phyloP scores from a whole-genome alignment of 2,888 invertebrate species.

The Cataglyphis cursor region DNA sequence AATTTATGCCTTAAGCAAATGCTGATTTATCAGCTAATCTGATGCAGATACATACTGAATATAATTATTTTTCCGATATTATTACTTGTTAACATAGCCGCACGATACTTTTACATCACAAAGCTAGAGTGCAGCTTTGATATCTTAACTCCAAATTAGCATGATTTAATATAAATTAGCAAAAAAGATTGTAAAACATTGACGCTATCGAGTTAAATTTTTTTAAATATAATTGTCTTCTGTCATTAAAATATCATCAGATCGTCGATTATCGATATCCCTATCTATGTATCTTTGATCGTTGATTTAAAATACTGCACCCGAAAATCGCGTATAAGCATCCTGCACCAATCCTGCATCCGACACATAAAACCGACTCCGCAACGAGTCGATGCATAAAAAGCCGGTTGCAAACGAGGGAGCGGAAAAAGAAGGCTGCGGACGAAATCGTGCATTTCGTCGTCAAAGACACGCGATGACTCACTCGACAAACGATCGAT shows the following conservation, averaged over 20 bases:
- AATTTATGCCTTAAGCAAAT: conserved; percentile 30
- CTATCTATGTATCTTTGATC: not conserved
- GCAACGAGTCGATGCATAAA: conserved; percentile 24
- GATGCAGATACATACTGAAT: not conserved
- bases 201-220: not conserved
- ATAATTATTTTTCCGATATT: conserved; percentile 31
- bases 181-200: not conserved
- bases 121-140: not conserved
- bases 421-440: conserved; percentile 30
- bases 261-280: not conserved
- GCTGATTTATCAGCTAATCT: conserved; percentile 29
- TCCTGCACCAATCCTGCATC: conserved; percentile 61
- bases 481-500: conserved; percentile 73
- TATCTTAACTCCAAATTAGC: not conserved
- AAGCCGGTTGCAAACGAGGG: conserved; percentile 53
- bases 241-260: conserved; percentile 7
- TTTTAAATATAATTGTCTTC: not conserved
- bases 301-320: conserved; percentile 27
- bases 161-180: not conserved
- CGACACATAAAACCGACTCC: conserved; percentile 62
- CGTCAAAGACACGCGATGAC: conserved; percentile 61
- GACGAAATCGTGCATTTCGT: conserved; percentile 51
- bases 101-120: conserved; percentile 1
- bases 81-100: not conserved
- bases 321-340: conserved; percentile 48